Conservation (phyloP, 2,113 vertebrate species). For the Pipa parva region DNA sequence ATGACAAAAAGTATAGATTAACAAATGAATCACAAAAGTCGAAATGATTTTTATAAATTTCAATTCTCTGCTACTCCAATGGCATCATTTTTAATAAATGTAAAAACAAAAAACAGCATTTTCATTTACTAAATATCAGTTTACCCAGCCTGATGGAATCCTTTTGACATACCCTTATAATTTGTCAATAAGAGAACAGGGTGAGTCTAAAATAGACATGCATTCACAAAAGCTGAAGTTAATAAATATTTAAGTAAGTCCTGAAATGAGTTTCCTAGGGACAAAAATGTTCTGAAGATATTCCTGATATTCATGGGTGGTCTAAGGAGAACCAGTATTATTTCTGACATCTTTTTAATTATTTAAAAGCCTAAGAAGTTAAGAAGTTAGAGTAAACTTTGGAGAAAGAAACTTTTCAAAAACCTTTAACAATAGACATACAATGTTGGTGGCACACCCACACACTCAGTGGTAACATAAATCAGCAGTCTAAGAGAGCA, state of each 20-base stretch:
- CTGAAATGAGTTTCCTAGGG: slow-evolving; percentile 24
- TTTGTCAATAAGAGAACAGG: slow-evolving; percentile 10
- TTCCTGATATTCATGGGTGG: slow-evolving; percentile 16
- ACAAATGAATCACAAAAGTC: too few relatives aligned
- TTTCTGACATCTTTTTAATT: slow-evolving; percentile 25
- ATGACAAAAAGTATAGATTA: too few relatives aligned
- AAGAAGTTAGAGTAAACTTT: too few relatives aligned
- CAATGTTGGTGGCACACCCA: too few relatives aligned
- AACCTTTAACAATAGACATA: too few relatives aligned
- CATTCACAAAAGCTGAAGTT: slow-evolving; percentile 25
- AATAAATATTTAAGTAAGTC: slow-evolving; percentile 29
- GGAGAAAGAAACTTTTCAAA: too few relatives aligned
- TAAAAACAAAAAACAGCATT: slow-evolving; percentile 27
- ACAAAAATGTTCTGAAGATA: slow-evolving; percentile 21
- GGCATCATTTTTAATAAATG: too few relatives aligned
- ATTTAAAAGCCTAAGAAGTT: slow-evolving; percentile 22
- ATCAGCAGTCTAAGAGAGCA: too few relatives aligned
- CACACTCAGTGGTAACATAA: too few relatives aligned
- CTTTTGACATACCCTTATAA: slow-evolving; percentile 27
- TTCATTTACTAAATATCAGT: slow-evolving; percentile 15
- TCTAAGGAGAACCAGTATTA: slow-evolving; percentile 22
- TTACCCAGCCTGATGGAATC: background rate
- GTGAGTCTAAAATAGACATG: background rate
- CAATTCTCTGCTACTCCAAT: too few relatives aligned
- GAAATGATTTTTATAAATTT: too few relatives aligned